A percentile compares a stretch with the other conserved stretches of the same genome.
Conservation (phyloP, 2,888 invertebrate species). For the Drosophila fungiperda region DNA sequence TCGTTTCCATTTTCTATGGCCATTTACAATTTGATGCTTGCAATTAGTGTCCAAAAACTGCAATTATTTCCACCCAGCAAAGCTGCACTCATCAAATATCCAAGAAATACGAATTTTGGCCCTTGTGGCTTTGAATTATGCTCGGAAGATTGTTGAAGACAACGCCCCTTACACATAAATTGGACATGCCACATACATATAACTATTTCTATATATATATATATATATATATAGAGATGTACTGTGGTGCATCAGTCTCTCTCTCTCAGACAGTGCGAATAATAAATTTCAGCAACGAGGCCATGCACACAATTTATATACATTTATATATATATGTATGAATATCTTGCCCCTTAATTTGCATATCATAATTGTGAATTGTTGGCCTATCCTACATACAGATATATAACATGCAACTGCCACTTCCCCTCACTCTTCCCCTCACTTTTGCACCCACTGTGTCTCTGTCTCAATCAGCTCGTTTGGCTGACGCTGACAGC, state of each 20-base stretch:
- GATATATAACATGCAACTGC: conserved; percentile 14
- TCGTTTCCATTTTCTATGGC: conserved; percentile 2
- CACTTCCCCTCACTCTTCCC: neutral
- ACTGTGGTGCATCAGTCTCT: neutral
- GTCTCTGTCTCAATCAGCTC: conserved; percentile 59
- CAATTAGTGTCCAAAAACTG: conserved; percentile 11
- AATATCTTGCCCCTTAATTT: conserved; percentile 62
- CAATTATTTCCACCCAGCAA: neutral
- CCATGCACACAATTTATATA: conserved; percentile 48
- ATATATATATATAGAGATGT: neutral
- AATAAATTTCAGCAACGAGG: conserved; percentile 44
- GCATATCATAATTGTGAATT: conserved; percentile 69
- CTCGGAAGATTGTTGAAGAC: conserved; percentile 2
- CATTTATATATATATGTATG: too few relatives aligned
- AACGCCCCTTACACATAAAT: conserved; percentile 10
- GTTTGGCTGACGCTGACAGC: conserved; percentile 54
- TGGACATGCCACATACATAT: neutral
- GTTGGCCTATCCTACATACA: conserved; percentile 40
- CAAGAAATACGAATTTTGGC: conserved; percentile 3
- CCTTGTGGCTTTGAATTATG: conserved; percentile 24
- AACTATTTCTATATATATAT: neutral
- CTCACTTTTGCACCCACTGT: conserved; percentile 17
- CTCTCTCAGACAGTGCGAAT: conserved; percentile 13
- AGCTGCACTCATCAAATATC: neutral
- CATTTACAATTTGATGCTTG: conserved; percentile 1